Evolutionary conservation across 2,888 invertebrate genomes (phyloP).

Genomic region (Apantesis nais): DNA sequence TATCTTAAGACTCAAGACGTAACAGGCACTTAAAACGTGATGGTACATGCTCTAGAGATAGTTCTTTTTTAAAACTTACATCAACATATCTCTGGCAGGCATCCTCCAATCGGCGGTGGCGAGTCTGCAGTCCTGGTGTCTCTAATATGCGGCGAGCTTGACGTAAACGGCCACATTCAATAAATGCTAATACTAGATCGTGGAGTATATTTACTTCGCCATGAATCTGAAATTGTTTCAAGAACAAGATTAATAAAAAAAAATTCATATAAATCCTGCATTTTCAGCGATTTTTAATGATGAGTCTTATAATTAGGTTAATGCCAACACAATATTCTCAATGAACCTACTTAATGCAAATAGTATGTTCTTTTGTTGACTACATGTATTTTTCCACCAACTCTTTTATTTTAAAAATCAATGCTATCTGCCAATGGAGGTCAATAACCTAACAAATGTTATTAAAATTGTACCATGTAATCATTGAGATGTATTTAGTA

Average conservation of each 20-base stretch:
- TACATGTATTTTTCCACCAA: not conserved
- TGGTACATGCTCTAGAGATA: not conserved
- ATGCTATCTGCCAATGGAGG: too few relatives aligned
- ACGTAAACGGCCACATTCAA: slow-evolving; percentile 91
- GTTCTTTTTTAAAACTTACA: slow-evolving; percentile 47
- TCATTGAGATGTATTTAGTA: too few relatives aligned
- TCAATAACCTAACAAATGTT: too few relatives aligned
- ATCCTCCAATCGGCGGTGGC: slow-evolving; percentile 87
- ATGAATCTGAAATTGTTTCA: slow-evolving; percentile 73
- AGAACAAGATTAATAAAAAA: not conserved
- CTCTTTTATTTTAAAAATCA: not conserved
- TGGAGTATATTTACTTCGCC: slow-evolving; percentile 94
- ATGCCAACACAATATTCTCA: not conserved
- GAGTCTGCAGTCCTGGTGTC: slow-evolving; percentile 91
- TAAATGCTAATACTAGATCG: slow-evolving; percentile 92
- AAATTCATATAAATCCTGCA: too few relatives aligned
- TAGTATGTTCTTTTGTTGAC: not conserved
- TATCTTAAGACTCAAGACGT: not conserved
- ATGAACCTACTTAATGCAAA: not conserved
- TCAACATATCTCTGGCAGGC: slow-evolving; percentile 88
- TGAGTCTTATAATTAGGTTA: too few relatives aligned
- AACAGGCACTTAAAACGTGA: not conserved
- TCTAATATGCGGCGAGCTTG: slow-evolving; percentile 94
- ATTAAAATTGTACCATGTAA: too few relatives aligned
- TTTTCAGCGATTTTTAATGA: too few relatives aligned